Conservation (phyloP, 2,888 invertebrate species). For the Drosophila setosimentum region DNA sequence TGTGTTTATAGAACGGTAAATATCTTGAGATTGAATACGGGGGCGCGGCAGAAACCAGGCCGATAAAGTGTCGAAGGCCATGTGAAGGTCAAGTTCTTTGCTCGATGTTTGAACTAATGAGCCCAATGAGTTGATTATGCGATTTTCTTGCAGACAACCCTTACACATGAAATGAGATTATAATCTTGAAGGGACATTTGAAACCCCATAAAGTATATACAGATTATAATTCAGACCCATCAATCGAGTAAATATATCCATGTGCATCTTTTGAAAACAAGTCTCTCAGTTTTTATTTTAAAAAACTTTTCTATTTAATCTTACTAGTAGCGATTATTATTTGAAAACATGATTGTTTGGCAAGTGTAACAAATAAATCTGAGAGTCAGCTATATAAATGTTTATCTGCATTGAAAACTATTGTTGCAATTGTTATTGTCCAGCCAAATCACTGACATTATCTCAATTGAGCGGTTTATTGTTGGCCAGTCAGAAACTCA, state of each 20-base stretch:
- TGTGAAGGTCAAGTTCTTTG: slow-evolving; percentile 42
- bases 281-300: not conserved
- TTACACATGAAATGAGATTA: not conserved
- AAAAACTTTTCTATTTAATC: not conserved
- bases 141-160: not conserved
- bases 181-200: not conserved
- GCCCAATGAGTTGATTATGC: slow-evolving; percentile 14
- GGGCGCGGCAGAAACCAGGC: slow-evolving; percentile 22
- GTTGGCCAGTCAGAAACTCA: not conserved
- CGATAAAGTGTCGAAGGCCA: slow-evolving; percentile 18
- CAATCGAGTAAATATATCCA: not conserved
- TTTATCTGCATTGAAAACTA: not conserved
- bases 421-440: not conserved
- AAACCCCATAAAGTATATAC: not conserved
- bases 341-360: not conserved
- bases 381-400: not conserved
- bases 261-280: not conserved
- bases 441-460: not conserved
- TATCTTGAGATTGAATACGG: slow-evolving; percentile 34
- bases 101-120: slow-evolving; percentile 28
- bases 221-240: not conserved
- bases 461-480: not conserved
- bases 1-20: slow-evolving; percentile 25
- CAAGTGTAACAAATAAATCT: not conserved
- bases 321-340: not conserved